Evolutionary conservation across 2,888 invertebrate genomes (phyloP), one percentile per base, ranked within the genome.

Genomic region (Xestia xanthographa): DNA sequence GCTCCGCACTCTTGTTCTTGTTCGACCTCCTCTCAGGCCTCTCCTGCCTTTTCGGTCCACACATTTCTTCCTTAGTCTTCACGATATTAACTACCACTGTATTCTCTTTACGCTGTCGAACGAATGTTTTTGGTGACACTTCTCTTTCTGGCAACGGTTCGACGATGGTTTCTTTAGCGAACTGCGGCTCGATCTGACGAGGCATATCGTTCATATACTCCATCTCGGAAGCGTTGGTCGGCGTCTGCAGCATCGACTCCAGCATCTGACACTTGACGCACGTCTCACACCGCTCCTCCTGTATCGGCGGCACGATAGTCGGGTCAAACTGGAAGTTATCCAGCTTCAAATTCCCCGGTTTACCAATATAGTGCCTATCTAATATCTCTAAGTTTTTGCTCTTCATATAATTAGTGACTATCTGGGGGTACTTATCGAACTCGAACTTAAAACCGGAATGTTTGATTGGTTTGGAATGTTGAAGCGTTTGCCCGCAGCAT

Each of bases 161-260:
- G 0, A 93, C 94, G 41, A 94, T 82, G 0, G 92, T 90, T 74
- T 94, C 94, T 34, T 93, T 93, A 1, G 96, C 96, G 83, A 91
- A 95, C 85, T 96, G 96, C 0, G 95, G 95, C 72, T 96, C 96
- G 0, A 91, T 89, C 11, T 93, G 92, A 2, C 94, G 89, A 11
- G 96, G 96, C 84, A 95, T 93, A 73, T 96, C 96, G 83, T 95
- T 95, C 95, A 95, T 95, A 74, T 94, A 96, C 84, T 96, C 96
- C 93, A 98, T 97, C 90, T 98, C 98, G 0, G 98, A 98, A 50
- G 98, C 98, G 92, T 98, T 98, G 0, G 98, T 98, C 0, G 98
- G 98, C 0, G 98, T 98, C 90, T 98, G 98, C 62, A 98, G 94
- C 83, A 97, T 95, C 45, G 97, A 97, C 63, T 97, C 96, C 92